These are phyloP conservation scores for Nothura maculosa DNA, from an alignment of 2,797 vertebrate genomes.

Conservation along the genomic window DNA sequence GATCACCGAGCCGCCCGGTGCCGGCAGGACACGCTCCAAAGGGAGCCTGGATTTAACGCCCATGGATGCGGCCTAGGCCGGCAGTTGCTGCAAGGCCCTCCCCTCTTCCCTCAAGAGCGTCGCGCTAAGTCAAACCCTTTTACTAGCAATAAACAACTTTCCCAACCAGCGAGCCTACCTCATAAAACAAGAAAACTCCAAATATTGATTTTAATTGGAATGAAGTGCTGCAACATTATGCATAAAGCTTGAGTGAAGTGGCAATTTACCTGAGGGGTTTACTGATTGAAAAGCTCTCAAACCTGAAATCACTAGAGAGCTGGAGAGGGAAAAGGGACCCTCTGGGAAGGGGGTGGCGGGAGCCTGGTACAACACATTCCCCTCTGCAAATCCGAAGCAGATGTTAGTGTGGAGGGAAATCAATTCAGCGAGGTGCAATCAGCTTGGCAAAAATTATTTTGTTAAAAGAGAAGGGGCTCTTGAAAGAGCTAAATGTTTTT, in stretches of 20 bases:
- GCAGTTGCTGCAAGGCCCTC: constrained; percentile 19
- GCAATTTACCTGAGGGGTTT: constrained; percentile 88
- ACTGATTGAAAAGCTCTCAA: constrained; percentile 89
- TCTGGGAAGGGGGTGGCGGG: constrained; percentile 15
- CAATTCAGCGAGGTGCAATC: constrained; percentile 77
- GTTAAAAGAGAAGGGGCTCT: constrained; percentile 77
- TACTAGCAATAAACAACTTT: constrained; percentile 74
- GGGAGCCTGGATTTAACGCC: not conserved
- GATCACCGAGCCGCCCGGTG: not conserved
- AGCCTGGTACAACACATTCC: constrained; percentile 75
- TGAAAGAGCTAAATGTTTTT: constrained; percentile 80
- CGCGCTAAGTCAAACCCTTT: constrained; percentile 66
- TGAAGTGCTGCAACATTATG: constrained; percentile 92
- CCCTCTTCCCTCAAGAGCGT: constrained; percentile 12
- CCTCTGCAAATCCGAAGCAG: constrained; percentile 80
- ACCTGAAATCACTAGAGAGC: constrained; percentile 80
- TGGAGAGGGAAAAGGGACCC: constrained; percentile 46
- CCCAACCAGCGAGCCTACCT: constrained; percentile 74
- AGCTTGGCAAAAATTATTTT: constrained; percentile 80
- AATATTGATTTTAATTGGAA: constrained; percentile 91
- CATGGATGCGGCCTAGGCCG: not conserved
- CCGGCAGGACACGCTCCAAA: not conserved
- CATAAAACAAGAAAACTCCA: constrained; percentile 85
- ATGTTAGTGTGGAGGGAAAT: constrained; percentile 75
- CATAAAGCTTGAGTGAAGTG: constrained; percentile 90